These are phyloP conservation scores for Scleropages formosus DNA, from an alignment of 2,797 vertebrate genomes.

Conservation along the genomic window DNA sequence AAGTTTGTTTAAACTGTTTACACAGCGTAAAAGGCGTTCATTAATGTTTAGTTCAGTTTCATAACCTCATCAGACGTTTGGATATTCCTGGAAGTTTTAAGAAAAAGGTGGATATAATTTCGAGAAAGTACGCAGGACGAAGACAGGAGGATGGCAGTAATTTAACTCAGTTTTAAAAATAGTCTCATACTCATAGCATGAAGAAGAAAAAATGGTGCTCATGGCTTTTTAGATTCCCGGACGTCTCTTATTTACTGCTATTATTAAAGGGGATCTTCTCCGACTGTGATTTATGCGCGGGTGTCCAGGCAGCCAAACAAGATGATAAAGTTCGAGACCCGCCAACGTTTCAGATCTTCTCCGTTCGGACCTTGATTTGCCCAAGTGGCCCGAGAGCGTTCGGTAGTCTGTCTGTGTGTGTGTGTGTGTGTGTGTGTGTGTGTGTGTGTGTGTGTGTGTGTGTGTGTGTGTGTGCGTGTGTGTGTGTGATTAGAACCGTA, in stretches of 20 bases:
- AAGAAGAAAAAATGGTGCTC: conserved; percentile 1
- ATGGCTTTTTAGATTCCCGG: conserved; percentile 6
- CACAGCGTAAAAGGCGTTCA: neutral
- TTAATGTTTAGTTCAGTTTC: neutral
- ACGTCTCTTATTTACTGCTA: conserved; percentile 31
- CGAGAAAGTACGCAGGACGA: neutral
- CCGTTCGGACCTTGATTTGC: conserved; percentile 46
- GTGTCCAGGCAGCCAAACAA: conserved; percentile 57
- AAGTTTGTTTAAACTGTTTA: neutral
- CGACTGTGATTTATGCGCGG: conserved; percentile 55
- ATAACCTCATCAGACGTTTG: no score
- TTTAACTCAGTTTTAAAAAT: neutral
- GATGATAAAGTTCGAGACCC: conserved; percentile 65
- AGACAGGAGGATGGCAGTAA: conserved; percentile 8
- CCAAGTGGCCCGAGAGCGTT: conserved; percentile 16
- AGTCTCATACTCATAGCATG: conserved; percentile 15
- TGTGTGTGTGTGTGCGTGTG: no score
- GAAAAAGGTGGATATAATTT: neutral
- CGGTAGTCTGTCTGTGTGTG: no score
- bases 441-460: no score
- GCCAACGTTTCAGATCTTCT: conserved; percentile 50
- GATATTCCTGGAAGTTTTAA: no score
- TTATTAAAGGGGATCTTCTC: conserved; percentile 46
- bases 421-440: no score
- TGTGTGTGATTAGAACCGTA: conserved; percentile 32